phyloP scores from a whole-genome alignment of 2,797 vertebrate genomes.

The Urophycis tenuis region DNA sequence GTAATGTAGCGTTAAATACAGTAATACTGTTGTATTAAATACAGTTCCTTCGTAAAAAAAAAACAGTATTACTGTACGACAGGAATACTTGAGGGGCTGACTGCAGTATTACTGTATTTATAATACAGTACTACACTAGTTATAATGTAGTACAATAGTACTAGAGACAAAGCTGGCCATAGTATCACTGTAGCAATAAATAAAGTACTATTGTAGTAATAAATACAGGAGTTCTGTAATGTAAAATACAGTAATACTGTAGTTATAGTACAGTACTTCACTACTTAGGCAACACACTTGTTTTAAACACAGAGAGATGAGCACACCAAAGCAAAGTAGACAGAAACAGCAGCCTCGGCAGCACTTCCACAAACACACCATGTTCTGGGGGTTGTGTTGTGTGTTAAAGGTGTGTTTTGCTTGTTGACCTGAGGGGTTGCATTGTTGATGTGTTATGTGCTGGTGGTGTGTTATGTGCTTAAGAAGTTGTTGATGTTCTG shows the following conservation, averaged over 20 bases:
- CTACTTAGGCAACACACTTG: constrained; percentile 6
- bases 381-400: not conserved
- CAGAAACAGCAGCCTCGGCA: constrained; percentile 38
- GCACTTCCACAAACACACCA: constrained; percentile 12
- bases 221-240: not conserved
- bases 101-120: not conserved
- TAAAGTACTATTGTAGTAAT: not conserved
- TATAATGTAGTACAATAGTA: not conserved
- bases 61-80: not conserved
- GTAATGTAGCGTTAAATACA: not conserved
- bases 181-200: not conserved
- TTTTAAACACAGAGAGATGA: constrained; percentile 22
- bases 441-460: too few relatives aligned
- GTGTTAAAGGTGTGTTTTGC: not conserved
- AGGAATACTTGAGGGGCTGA: too few relatives aligned
- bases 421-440: not conserved
- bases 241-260: not conserved
- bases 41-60: too few relatives aligned
- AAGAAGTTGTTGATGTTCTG: not conserved
- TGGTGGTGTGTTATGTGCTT: not conserved
- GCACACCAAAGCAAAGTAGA: constrained; percentile 42
- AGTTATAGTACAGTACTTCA: not conserved
- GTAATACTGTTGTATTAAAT: not conserved
- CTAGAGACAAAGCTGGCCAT: not conserved
- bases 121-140: not conserved